These are phyloP conservation scores for Drosophila quinaria DNA, from an alignment of 2,888 invertebrate genomes.

Conservation along the genomic window DNA sequence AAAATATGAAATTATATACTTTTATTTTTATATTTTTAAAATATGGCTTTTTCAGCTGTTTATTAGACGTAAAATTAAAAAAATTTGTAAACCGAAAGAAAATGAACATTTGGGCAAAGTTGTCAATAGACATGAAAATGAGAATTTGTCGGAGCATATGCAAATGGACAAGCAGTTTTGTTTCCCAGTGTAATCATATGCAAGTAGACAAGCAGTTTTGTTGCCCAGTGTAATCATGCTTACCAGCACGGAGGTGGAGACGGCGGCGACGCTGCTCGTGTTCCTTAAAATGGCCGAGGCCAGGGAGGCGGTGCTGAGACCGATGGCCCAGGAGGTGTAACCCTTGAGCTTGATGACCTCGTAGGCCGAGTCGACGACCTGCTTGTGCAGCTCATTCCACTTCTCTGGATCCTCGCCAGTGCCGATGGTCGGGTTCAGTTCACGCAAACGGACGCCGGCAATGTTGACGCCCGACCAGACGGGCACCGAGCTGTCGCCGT, in stretches of 20 bases:
- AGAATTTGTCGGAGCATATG: no score
- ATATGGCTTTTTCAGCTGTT: no score
- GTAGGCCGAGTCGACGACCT: constrained; percentile 94
- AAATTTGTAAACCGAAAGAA: neutral
- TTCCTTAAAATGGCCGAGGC: constrained; percentile 91
- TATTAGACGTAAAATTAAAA: no score
- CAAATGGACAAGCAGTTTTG: no score
- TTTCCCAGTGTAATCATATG: no score
- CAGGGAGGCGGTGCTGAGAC: constrained; percentile 91
- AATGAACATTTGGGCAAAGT: neutral
- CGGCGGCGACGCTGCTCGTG: constrained; percentile 91
- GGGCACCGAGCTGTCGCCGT: constrained; percentile 96
- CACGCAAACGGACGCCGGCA: constrained; percentile 93
- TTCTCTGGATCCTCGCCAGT: constrained; percentile 91
- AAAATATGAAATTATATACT: no score
- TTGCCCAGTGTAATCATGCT: constrained; percentile 56
- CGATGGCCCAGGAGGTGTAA: constrained; percentile 96
- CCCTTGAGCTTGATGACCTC: constrained; percentile 95
- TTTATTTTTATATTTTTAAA: no score
- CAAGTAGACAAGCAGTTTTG: no score
- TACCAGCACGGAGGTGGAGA: constrained; percentile 92
- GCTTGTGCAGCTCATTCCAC: constrained; percentile 92
- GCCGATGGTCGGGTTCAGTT: constrained; percentile 91
- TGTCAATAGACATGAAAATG: neutral
- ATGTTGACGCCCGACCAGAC: constrained; percentile 98